Evolutionary conservation across 2,797 vertebrate species (phyloP).

Genomic region (Tapirus indicus): DNA sequence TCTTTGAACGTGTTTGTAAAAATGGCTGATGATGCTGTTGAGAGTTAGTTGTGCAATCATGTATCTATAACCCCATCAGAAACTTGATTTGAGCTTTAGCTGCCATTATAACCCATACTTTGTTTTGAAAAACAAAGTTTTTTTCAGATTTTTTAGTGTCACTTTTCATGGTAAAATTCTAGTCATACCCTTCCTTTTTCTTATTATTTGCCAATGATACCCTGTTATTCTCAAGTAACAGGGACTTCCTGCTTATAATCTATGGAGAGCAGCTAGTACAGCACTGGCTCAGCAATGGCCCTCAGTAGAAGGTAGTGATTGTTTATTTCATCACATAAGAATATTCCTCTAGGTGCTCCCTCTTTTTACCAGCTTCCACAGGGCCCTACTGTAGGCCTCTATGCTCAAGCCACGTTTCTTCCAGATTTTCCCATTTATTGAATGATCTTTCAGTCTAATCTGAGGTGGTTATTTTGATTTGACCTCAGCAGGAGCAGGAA

Average conservation of each 20-base stretch:
- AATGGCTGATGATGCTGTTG: neutral
- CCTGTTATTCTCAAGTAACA: neutral
- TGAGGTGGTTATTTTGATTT: constrained; percentile 23
- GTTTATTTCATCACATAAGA: neutral
- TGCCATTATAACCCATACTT: neutral
- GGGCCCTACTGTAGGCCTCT: neutral
- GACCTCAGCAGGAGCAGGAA: neutral
- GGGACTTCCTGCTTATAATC: neutral
- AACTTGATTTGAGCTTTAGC: neutral
- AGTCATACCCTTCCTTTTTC: neutral
- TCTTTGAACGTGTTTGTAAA: neutral
- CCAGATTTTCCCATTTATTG: constrained; percentile 46
- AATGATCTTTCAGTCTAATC: neutral
- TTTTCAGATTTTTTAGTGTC: neutral
- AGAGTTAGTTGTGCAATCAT: neutral
- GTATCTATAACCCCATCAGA: neutral
- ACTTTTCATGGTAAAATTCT: neutral
- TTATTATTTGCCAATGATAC: neutral
- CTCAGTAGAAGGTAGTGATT: neutral
- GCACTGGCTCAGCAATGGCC: neutral
- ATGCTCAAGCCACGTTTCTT: neutral
- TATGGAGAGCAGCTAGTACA: neutral
- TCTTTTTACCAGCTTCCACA: neutral
- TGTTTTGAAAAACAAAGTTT: neutral
- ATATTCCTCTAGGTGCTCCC: neutral